phyloP scores from a whole-genome alignment of 1,140 invertebrate species.

The Zophobas morio region DNA sequence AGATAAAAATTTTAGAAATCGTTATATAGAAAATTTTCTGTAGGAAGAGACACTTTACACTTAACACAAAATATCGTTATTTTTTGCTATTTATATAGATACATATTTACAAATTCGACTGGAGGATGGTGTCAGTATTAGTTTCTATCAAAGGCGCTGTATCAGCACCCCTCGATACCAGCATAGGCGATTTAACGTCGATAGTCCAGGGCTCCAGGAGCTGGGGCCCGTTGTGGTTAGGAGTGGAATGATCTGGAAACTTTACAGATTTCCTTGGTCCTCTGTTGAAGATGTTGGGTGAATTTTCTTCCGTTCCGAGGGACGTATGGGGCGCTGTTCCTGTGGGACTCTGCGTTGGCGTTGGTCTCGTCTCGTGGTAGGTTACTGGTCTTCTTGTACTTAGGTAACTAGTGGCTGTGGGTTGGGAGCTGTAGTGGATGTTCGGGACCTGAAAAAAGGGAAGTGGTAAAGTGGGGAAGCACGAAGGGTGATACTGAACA shows the following conservation, averaged over 20 bases:
- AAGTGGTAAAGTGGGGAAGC: neutral
- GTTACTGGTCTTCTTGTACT: constrained; percentile 62
- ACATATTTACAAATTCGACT: constrained; percentile 53
- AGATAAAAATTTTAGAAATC: constrained; percentile 33
- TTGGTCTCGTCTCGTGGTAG: constrained; percentile 63
- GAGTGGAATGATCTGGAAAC: constrained; percentile 62
- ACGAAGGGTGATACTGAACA: too few relatives aligned
- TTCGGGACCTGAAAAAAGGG: constrained; percentile 62
- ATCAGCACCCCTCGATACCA: constrained; percentile 57
- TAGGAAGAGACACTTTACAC: constrained; percentile 37
- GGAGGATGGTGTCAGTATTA: constrained; percentile 41
- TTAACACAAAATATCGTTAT: constrained; percentile 41
- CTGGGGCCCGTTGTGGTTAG: constrained; percentile 58
- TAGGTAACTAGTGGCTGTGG: constrained; percentile 65
- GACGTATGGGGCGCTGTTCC: constrained; percentile 59
- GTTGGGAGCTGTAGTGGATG: constrained; percentile 65
- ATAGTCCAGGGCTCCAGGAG: constrained; percentile 63
- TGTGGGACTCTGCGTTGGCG: constrained; percentile 65
- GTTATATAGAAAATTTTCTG: constrained; percentile 24
- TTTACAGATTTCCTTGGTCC: constrained; percentile 65
- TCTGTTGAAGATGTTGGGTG: constrained; percentile 56
- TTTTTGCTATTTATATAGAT: constrained; percentile 15
- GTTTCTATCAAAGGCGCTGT: constrained; percentile 63
- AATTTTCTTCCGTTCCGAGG: constrained; percentile 58
- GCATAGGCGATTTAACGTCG: constrained; percentile 56